Evolutionary conservation across 2,797 vertebrate genomes (phyloP), one percentile per base, ranked within the genome.

Genomic region (Chaunax sp.): DNA sequence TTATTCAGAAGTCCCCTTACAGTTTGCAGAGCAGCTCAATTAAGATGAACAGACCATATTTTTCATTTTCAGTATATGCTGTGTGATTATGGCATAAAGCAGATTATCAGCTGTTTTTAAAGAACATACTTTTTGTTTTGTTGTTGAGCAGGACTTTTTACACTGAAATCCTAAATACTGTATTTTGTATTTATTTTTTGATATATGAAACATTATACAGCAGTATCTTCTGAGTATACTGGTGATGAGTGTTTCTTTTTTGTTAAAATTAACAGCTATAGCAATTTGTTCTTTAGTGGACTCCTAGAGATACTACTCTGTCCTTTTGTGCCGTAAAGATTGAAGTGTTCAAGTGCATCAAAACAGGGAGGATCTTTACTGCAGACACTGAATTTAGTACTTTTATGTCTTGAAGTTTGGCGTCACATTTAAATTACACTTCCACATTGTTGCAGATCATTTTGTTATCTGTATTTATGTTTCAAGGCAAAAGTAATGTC

Each of bases 401-500:
- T 51, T 61, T 38, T n/a, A 11, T 26, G 1, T 49, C 33, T 45
- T 5, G 20, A 35, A 33, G 25, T 55, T 72, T 58, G 37, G 26
- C 19, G 14, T 37, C 28, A 25, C n/a, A 35, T 72, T 55, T 67
- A 38, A 65, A 53, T 55, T 16, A 30, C 54, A 47, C 46, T 14
- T 69, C 53, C 16, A n/a, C 53, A 56, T 51, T 57, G 25, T 49
- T 58, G 50, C 50, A 3, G 33, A 59, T 75, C 52, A 43, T 53
- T 57, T 68, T 6, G n/a, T 64, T 73, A 59, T 80, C 44, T 52
- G 51, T 76, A 69, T 80, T 72, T 75, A 57, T 54, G 60, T 79
- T 63, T 59, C 1, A 1, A 57, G 37, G 22, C 30, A 5, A 22
- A 38, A 61, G 49, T 55, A 22, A 62, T 37, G 69, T 79, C 68